phyloP scores from a whole-genome alignment of 2,113 vertebrate genomes.

The Quiscalus mexicanus region DNA sequence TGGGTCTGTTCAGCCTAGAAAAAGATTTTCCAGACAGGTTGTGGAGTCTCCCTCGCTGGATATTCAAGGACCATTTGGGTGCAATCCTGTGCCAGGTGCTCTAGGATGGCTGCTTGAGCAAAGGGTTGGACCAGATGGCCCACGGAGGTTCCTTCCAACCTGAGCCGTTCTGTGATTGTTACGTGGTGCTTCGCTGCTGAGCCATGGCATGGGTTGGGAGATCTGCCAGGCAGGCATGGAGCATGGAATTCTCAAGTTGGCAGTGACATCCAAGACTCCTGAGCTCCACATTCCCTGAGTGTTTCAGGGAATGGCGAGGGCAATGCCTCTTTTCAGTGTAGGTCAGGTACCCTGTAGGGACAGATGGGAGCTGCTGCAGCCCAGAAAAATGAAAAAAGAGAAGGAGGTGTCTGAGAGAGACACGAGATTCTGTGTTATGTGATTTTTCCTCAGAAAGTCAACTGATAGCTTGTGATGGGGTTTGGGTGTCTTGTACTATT shows the following conservation, averaged over 20 bases:
- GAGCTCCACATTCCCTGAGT: not conserved
- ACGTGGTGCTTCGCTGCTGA: rapidly evolving
- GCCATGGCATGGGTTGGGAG: rapidly evolving
- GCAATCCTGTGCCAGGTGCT: not conserved
- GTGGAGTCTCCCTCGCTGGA: not conserved
- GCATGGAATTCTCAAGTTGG: rapidly evolving
- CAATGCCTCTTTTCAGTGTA: rapidly evolving
- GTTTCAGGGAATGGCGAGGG: rapidly evolving
- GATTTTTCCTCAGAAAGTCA: not conserved
- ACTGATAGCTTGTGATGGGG: not conserved
- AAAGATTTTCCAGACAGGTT: not conserved
- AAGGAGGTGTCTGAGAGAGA: not conserved
- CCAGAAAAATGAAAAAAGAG: not conserved
- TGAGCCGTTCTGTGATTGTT: not conserved
- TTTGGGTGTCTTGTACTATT: not conserved
- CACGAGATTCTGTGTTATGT: rapidly evolving
- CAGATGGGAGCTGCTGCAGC: not conserved
- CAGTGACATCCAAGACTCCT: rapidly evolving
- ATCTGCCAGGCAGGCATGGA: not conserved
- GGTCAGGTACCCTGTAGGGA: no score
- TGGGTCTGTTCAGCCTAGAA: not conserved
- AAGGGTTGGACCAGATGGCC: not conserved
- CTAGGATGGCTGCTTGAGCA: not conserved
- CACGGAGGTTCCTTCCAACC: not conserved
- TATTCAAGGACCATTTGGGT: not conserved